Conservation (phyloP, 2,888 invertebrate species). For the Lamellibrachia columna region DNA sequence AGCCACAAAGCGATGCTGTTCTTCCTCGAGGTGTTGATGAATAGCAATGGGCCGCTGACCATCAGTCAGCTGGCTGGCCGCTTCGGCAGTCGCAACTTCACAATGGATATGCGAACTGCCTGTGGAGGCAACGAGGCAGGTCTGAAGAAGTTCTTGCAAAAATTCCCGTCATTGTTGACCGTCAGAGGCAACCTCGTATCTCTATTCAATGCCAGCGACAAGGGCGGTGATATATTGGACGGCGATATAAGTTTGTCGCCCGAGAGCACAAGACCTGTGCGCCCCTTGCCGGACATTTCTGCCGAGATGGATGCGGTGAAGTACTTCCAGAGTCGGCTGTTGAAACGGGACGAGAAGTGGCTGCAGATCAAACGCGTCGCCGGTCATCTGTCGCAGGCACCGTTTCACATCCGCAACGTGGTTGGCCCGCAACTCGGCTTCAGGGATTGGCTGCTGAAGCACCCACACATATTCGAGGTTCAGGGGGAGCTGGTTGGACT, state of each 20-base stretch:
- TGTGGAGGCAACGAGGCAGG: slow-evolving; percentile 90
- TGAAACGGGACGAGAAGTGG: slow-evolving; percentile 93
- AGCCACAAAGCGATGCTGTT: slow-evolving; percentile 78
- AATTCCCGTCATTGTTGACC: slow-evolving; percentile 91
- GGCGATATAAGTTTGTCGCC: slow-evolving; percentile 24
- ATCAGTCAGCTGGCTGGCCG: slow-evolving; percentile 98
- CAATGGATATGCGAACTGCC: slow-evolving; percentile 87
- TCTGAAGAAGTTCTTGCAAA: slow-evolving; percentile 93
- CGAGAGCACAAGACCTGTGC: slow-evolving; percentile 21
- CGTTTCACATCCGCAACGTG: slow-evolving; percentile 60
- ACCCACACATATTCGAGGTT: slow-evolving; percentile 65
- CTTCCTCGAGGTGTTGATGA: slow-evolving; percentile 95
- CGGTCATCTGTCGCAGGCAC: slow-evolving; percentile 95
- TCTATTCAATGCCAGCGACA: slow-evolving; percentile 35
- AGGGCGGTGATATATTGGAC: slow-evolving; percentile 21
- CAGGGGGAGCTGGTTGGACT: slow-evolving; percentile 63
- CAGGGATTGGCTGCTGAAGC: slow-evolving; percentile 61
- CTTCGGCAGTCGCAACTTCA: slow-evolving; percentile 98
- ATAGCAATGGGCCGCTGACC: slow-evolving; percentile 89
- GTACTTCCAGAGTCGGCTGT: slow-evolving; percentile 94
- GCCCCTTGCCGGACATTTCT: slow-evolving; percentile 57
- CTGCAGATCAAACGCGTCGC: slow-evolving; percentile 95
- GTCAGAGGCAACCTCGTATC: slow-evolving; percentile 44
- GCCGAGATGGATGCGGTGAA: slow-evolving; percentile 92
- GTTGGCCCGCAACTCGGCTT: slow-evolving; percentile 66